Conservation (phyloP, 2,113 vertebrate species). For the Colius striatus region DNA sequence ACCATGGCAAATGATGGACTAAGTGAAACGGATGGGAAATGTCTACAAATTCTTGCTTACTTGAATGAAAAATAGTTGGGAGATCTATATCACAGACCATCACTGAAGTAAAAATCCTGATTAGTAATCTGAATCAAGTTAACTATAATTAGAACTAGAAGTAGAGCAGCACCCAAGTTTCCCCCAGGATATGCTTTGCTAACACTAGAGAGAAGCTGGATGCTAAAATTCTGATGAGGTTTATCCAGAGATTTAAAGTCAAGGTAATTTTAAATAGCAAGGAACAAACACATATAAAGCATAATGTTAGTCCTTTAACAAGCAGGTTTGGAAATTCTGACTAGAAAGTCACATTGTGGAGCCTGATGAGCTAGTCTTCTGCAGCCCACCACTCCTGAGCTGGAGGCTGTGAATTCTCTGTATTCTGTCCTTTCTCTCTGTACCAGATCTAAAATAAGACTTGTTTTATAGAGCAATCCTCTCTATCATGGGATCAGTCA, state of each 20-base stretch:
- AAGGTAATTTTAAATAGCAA: neutral
- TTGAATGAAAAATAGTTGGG: neutral
- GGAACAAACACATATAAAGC: neutral
- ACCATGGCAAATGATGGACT: neutral
- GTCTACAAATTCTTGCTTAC: neutral
- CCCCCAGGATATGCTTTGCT: neutral
- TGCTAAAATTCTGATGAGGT: neutral
- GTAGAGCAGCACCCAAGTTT: neutral
- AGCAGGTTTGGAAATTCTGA: neutral
- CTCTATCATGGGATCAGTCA: neutral
- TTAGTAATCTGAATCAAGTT: neutral
- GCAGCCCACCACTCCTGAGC: neutral
- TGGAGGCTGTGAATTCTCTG: neutral
- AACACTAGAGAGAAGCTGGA: neutral
- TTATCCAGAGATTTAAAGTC: neutral
- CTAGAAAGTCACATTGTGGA: neutral
- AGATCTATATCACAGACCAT: neutral
- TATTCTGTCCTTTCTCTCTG: neutral
- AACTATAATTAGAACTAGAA: neutral
- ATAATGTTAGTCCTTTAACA: neutral
- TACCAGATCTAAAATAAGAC: neutral
- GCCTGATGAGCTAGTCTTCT: neutral
- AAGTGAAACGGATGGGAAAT: neutral
- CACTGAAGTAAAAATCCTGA: neutral
- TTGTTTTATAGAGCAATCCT: neutral